These are phyloP conservation scores for Pomacea canaliculata DNA, from an alignment of 2,888 invertebrate genomes.

Conservation along the genomic window DNA sequence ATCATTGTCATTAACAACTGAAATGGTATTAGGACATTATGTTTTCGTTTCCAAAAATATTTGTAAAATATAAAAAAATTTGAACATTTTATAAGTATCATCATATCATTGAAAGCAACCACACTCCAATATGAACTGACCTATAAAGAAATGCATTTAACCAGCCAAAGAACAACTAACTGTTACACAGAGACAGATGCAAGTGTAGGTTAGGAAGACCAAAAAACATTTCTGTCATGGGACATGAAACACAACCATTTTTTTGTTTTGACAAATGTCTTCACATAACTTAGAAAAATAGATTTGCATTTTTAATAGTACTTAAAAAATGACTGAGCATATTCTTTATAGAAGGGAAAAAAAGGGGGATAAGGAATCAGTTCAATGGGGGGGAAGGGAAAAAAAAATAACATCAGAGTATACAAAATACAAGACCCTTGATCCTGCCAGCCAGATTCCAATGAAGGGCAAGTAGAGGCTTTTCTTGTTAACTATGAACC, in stretches of 20 bases:
- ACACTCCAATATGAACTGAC: not conserved
- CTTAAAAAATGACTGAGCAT: too few relatives aligned
- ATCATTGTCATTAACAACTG: slow-evolving; percentile 3
- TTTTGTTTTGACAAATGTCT: slow-evolving; percentile 8
- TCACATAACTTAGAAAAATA: slow-evolving; percentile 16
- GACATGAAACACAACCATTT: slow-evolving; percentile 13
- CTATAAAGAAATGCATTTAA: not conserved
- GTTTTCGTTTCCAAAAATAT: slow-evolving; percentile 1
- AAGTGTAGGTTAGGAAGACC: slow-evolving; percentile 5
- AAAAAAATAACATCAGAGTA: too few relatives aligned
- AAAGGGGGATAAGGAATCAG: too few relatives aligned
- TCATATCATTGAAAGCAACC: not conserved
- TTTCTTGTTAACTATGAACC: too few relatives aligned
- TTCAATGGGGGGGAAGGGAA: too few relatives aligned
- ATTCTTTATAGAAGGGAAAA: too few relatives aligned
- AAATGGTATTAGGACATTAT: not conserved
- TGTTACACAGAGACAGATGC: not conserved
- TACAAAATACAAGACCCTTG: too few relatives aligned
- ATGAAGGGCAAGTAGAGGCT: too few relatives aligned
- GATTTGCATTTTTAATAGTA: slow-evolving; percentile 4
- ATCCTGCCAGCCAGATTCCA: too few relatives aligned
- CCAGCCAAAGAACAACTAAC: not conserved
- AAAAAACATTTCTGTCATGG: slow-evolving; percentile 8
- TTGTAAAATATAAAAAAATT: not conserved
- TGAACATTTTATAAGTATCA: slow-evolving; percentile 2